phyloP scores from a whole-genome alignment of 2,888 invertebrate species.

The Halocaridina rubra region DNA sequence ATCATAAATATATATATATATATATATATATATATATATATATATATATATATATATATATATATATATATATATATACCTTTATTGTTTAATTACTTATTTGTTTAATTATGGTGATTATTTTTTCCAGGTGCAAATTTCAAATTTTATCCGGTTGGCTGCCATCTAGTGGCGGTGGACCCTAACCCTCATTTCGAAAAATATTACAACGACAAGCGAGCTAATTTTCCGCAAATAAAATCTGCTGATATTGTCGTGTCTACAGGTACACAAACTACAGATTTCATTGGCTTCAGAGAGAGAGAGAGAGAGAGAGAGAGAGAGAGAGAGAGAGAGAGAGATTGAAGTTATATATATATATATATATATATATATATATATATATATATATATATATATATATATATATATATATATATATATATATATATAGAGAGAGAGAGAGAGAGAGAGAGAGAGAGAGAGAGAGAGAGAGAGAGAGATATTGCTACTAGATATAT shows the following conservation, averaged over 20 bases:
- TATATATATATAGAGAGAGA: too few relatives aligned
- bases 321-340: background rate
- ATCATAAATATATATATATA: too few relatives aligned
- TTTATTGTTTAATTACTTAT: too few relatives aligned
- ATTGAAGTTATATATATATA: background rate
- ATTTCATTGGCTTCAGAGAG: background rate
- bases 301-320: background rate
- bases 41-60: too few relatives aligned
- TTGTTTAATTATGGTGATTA: too few relatives aligned
- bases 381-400: too few relatives aligned
- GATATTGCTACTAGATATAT: too few relatives aligned
- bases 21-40: too few relatives aligned
- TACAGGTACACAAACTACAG: background rate
- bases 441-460: background rate
- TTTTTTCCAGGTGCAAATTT: conserved; percentile 63
- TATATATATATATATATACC: too few relatives aligned
- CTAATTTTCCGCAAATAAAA: conserved; percentile 49
- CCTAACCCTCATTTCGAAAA: conserved; percentile 59
- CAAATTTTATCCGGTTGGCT: conserved; percentile 62
- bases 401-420: too few relatives aligned
- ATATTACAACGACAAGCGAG: conserved; percentile 43
- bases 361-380: background rate
- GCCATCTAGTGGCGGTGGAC: conserved; percentile 59
- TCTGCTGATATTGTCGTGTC: background rate
- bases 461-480: background rate